These are phyloP conservation scores for Nematolebias whitei DNA, from an alignment of 2,113 vertebrate species.

Conservation along the genomic window DNA sequence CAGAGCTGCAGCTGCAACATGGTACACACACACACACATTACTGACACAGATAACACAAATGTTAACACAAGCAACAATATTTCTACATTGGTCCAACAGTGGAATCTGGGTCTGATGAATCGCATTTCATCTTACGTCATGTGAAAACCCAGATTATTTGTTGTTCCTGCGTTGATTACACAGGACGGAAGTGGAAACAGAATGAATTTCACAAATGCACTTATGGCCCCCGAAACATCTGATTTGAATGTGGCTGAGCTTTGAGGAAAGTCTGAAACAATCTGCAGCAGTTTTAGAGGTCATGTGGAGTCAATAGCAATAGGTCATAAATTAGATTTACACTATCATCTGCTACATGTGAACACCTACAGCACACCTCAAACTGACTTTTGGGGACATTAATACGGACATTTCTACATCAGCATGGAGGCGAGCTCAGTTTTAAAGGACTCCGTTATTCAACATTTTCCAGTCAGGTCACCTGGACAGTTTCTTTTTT, in stretches of 20 bases:
- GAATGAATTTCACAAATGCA: background rate
- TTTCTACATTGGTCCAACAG: background rate
- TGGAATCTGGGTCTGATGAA: background rate
- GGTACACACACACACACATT: constrained; percentile 27
- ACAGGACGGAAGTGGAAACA: background rate
- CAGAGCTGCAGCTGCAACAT: constrained; percentile 60
- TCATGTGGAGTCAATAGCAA: background rate
- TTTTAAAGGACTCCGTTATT: too few species aligned
- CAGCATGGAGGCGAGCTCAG: too few species aligned
- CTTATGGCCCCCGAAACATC: background rate
- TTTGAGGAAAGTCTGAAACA: background rate
- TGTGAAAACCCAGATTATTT: background rate
- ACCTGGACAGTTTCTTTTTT: too few species aligned
- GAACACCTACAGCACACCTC: too few species aligned
- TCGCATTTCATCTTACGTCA: background rate
- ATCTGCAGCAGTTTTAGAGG: background rate
- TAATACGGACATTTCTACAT: too few species aligned
- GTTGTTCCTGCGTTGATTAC: background rate
- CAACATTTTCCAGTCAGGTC: too few species aligned
- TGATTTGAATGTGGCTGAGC: background rate
- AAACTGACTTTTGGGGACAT: too few species aligned
- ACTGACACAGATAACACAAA: background rate
- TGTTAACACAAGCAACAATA: constrained; percentile 19
- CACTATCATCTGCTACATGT: background rate
- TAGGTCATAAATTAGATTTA: too few species aligned